A percentile compares a stretch with the other conserved stretches of the same genome.
Evolutionary conservation across 2,888 invertebrate genomes (phyloP).

Genomic region (Caenorhabditis sp.): DNA sequence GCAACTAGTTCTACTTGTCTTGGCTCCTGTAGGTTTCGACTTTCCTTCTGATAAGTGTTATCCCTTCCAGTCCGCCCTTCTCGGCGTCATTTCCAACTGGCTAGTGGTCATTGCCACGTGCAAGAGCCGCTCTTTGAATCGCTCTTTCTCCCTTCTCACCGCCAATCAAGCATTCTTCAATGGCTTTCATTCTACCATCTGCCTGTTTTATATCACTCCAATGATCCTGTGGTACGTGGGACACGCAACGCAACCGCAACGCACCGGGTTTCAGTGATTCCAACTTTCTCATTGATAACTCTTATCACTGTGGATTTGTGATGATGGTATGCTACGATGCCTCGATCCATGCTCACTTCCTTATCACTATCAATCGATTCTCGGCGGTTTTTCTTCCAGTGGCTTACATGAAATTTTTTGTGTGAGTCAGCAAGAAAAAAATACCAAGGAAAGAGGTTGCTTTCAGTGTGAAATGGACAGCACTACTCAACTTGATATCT

Average conservation of each 20-base stretch:
- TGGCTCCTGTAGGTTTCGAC: conserved; percentile 10
- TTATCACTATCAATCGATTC: conserved; percentile 35
- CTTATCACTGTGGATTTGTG: neutral
- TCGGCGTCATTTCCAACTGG: conserved; percentile 7
- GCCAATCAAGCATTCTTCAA: conserved; percentile 26
- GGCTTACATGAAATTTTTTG: neutral
- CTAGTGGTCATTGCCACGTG: conserved; percentile 1
- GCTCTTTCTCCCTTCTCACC: conserved; percentile 29
- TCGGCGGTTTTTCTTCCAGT: conserved; percentile 26
- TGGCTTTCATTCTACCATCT: conserved; percentile 5
- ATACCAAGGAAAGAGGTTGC: too few species aligned
- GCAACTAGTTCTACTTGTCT: conserved; percentile 7
- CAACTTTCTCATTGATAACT: neutral
- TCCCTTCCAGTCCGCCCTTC: neutral
- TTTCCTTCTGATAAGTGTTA: too few species aligned
- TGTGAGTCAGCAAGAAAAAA: too few species aligned
- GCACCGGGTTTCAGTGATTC: conserved; percentile 18
- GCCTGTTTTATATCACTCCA: conserved; percentile 3
- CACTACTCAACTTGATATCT: neutral
- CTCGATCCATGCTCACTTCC: conserved; percentile 7
- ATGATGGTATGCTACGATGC: conserved; percentile 13
- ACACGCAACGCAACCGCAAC: too few species aligned
- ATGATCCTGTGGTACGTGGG: conserved; percentile 18
- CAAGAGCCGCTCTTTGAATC: conserved; percentile 9
- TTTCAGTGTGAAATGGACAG: too few species aligned